Base-by-base conservation (phyloP, 2,888 invertebrate genomes). In the Epirrita christyi region DNA sequence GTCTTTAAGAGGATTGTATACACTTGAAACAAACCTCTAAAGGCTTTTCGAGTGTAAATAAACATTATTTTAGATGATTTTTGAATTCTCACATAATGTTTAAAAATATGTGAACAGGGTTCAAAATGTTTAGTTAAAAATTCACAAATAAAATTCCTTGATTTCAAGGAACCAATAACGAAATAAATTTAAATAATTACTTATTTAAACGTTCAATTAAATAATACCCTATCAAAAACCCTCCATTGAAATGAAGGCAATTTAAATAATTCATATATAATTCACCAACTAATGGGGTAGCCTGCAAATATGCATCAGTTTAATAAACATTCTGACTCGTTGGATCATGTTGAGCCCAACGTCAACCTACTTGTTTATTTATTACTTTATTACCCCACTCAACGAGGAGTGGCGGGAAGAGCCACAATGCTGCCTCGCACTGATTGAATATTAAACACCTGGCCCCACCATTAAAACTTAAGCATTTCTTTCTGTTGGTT, bases 361-460 rank as follows among this genome's bases (percentile, higher is more conserved):
- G 71, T 72, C 75, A 70, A 67, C 68, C 80, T 80, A 76, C 84
- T 87, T 85, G 81, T 83, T 85, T 88, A 88, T 87, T 85, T 86
- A 86, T 85, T 79, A 83, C 84, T 81, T 86, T 87, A 85, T 84
- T 82, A 82, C 83, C 86, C 81, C 81, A 85, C 83, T 86, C 85
- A 80, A 79, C 74, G 80, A 75, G 68, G 83, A 84, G 81, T 81
- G 84, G 83, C 80, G 78, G 83, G 75, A 78, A 79, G 74, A 78
- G 78, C 79, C 83, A 83, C 85, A 83, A 80, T 81, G 78, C 75
- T 79, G 80, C 82, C 83, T 79, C 73, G 61, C 75, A 74, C 81
- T 82, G 82, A 86, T 86, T 21, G 21, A 21, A 21, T 21, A 21
- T 21, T 21, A 21, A 21, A 21, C 21, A 21, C 21, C 21, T 21